These are phyloP conservation scores for Oscheius myriophilus DNA, from an alignment of 2,888 invertebrate species.

Conservation along the genomic window DNA sequence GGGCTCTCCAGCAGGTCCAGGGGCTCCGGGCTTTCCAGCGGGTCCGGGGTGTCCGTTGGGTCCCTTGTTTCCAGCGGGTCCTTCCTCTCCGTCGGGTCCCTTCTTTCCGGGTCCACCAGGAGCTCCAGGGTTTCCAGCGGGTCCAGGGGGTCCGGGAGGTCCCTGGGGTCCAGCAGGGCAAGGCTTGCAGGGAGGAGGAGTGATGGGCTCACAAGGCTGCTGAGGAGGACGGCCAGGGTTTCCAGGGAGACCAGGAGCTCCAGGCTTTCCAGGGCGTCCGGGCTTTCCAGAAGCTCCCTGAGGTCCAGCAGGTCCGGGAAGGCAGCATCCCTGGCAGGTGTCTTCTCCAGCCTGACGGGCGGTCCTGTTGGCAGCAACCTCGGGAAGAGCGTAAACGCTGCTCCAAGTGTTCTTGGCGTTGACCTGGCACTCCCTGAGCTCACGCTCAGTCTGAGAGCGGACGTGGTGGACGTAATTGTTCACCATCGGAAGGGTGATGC, in stretches of 20 bases:
- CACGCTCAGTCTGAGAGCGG: constrained; percentile 52
- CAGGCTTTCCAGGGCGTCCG: constrained; percentile 68
- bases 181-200: constrained; percentile 70
- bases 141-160: constrained; percentile 56
- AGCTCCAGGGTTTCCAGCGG: constrained; percentile 52
- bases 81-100: constrained; percentile 37
- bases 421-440: constrained; percentile 57
- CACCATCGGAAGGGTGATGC: constrained; percentile 61
- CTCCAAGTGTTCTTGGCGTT: constrained; percentile 64
- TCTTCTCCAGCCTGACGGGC: constrained; percentile 50
- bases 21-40: constrained; percentile 33
- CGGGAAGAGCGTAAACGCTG: constrained; percentile 56
- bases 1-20: constrained; percentile 45
- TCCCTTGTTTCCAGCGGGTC: constrained; percentile 37
- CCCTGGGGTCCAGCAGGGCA: constrained; percentile 63
- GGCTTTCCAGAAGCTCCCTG: constrained; percentile 64
- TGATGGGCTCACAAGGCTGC: constrained; percentile 67
- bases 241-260: constrained; percentile 68
- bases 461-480: constrained; percentile 63
- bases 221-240: constrained; percentile 68
- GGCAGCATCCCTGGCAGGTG: constrained; percentile 59
- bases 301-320: constrained; percentile 64
- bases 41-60: constrained; percentile 53
- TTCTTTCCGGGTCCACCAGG: constrained; percentile 41
- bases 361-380: constrained; percentile 61